A percentile compares a stretch with the other conserved stretches of the same genome.
phyloP scores from a whole-genome alignment of 2,797 vertebrate species.

The Crax fasciolata region DNA sequence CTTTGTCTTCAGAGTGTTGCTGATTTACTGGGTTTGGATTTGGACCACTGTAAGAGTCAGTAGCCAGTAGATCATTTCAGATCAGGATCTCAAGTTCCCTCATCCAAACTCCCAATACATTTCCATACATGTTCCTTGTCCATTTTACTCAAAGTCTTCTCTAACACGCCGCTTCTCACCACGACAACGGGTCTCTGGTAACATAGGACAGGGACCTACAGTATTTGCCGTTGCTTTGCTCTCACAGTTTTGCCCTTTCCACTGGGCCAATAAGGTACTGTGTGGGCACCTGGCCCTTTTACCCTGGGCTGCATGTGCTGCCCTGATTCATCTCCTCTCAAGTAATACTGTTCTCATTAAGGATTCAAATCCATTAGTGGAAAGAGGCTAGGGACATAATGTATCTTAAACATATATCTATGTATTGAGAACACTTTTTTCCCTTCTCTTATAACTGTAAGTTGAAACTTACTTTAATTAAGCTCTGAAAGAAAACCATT shows the following conservation, averaged over 20 bases:
- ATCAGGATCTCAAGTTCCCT: not conserved
- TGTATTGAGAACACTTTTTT: not conserved
- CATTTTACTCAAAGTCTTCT: not conserved
- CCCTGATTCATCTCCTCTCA: not conserved
- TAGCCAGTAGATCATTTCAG: not conserved
- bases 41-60: not conserved
- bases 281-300: not conserved
- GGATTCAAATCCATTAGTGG: not conserved
- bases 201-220: not conserved
- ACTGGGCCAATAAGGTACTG: not conserved
- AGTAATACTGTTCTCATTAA: not conserved
- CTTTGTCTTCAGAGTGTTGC: not conserved
- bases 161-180: not conserved
- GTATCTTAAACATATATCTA: not conserved
- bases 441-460: not conserved
- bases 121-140: not conserved
- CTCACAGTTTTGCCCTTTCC: not conserved
- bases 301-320: not conserved
- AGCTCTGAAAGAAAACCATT: slow-evolving; percentile 5
- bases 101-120: not conserved
- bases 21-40: not conserved
- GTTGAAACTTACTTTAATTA: slow-evolving; percentile 10
- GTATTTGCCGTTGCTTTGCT: not conserved
- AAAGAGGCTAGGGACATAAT: not conserved
- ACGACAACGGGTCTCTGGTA: not conserved